These are phyloP conservation scores for Osedax fenrisi DNA, from an alignment of 2,888 invertebrate species.

Conservation along the genomic window DNA sequence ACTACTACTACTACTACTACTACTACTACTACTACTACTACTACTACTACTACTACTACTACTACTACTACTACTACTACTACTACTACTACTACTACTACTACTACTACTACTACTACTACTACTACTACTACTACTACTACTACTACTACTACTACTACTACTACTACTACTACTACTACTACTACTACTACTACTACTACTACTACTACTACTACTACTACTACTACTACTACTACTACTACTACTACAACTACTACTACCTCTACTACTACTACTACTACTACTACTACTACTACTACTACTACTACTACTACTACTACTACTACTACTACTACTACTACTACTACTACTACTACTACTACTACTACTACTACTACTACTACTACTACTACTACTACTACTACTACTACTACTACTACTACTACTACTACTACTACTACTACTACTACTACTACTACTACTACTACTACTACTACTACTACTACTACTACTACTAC, in stretches of 20 bases:
- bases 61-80: not conserved
- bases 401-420: conserved; percentile 2
- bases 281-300: not conserved
- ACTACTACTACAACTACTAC: not conserved
- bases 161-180: not conserved
- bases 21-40: not conserved
- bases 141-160: not conserved
- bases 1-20: not conserved
- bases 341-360: not conserved
- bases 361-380: not conserved
- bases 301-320: not conserved
- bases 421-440: not conserved
- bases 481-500: not conserved
- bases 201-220: not conserved
- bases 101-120: not conserved
- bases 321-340: not conserved
- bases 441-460: not conserved
- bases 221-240: conserved; percentile 2
- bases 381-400: not conserved
- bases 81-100: not conserved
- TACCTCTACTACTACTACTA: not conserved
- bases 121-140: not conserved
- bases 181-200: not conserved
- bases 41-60: not conserved
- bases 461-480: not conserved